phyloP scores from a whole-genome alignment of 1,140 invertebrate species.

The Luehdorfia chinensis region DNA sequence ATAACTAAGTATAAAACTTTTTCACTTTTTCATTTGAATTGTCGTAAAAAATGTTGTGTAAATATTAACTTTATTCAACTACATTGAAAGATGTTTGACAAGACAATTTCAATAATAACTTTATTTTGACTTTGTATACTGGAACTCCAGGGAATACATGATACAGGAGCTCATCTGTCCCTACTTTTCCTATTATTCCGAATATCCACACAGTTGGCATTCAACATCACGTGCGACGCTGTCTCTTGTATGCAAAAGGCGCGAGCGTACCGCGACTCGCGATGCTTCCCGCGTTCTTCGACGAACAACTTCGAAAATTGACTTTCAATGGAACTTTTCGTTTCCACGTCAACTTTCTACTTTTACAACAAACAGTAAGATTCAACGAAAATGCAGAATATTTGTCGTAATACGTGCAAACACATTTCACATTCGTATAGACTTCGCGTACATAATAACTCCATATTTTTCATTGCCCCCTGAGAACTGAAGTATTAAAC shows the following conservation, averaged over 20 bases:
- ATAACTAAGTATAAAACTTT: too few species aligned
- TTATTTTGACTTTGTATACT: too few species aligned
- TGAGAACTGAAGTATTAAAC: too few species aligned
- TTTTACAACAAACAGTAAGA: constrained; percentile 51
- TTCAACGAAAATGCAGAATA: constrained; percentile 34
- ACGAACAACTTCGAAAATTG: constrained; percentile 65
- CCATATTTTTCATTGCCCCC: constrained; percentile 7
- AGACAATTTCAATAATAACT: too few species aligned
- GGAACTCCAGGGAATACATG: too few species aligned
- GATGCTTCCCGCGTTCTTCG: constrained; percentile 36
- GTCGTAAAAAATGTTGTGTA: too few species aligned
- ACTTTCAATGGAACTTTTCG: constrained; percentile 67
- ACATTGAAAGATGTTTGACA: too few species aligned
- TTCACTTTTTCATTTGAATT: too few species aligned
- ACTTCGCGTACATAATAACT: constrained; percentile 6
- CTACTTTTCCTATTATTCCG: not conserved
- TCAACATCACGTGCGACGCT: constrained; percentile 22
- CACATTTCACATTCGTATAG: constrained; percentile 9
- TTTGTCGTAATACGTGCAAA: constrained; percentile 17
- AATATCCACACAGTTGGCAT: constrained; percentile 16
- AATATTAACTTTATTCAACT: too few species aligned
- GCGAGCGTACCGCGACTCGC: constrained; percentile 21
- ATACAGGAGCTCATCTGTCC: constrained; percentile 4
- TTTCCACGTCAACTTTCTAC: constrained; percentile 58
- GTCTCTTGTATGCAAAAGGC: constrained; percentile 27